phyloP scores from a whole-genome alignment of 2,113 vertebrate species.

The Hirundichthys speculiger region DNA sequence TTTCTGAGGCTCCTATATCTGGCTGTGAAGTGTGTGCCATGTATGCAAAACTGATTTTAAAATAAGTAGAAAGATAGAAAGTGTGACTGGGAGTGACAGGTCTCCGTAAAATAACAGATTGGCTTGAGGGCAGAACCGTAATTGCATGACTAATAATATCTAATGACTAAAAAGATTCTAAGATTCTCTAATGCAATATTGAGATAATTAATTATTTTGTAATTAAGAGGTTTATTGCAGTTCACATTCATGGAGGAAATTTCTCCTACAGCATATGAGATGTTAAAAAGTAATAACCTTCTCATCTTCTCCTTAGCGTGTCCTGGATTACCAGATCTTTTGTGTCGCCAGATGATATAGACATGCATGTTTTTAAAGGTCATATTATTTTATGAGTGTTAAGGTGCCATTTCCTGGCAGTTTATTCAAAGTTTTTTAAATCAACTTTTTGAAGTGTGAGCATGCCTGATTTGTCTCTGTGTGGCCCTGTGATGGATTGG shows the following conservation, averaged over 20 bases:
- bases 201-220: too few relatives aligned
- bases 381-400: slow-evolving; percentile 5
- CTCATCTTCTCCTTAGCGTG: too few relatives aligned
- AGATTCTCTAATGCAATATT: too few relatives aligned
- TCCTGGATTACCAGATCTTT: slow-evolving; percentile 2
- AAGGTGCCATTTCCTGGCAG: neutral
- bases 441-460: neutral
- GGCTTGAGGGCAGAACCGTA: slow-evolving; percentile 61
- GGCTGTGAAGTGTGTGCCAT: neutral
- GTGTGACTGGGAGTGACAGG: slow-evolving; percentile 4
- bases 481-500: too few relatives aligned
- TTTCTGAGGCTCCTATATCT: neutral
- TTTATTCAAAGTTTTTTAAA: neutral
- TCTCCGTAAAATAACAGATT: slow-evolving; percentile 18
- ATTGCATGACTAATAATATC: slow-evolving; percentile 71
- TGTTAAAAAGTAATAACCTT: slow-evolving; percentile 54
- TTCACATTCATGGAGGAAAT: too few relatives aligned
- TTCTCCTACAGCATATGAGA: slow-evolving; percentile 33
- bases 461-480: too few relatives aligned
- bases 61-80: slow-evolving; percentile 1
- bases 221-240: too few relatives aligned
- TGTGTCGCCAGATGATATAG: neutral
- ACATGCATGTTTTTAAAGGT: neutral
- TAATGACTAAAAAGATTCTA: slow-evolving; percentile 61
- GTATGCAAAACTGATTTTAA: slow-evolving; percentile 7